phyloP scores from a whole-genome alignment of 2,797 vertebrate genomes.

The Dicrostonyx torquatus region DNA sequence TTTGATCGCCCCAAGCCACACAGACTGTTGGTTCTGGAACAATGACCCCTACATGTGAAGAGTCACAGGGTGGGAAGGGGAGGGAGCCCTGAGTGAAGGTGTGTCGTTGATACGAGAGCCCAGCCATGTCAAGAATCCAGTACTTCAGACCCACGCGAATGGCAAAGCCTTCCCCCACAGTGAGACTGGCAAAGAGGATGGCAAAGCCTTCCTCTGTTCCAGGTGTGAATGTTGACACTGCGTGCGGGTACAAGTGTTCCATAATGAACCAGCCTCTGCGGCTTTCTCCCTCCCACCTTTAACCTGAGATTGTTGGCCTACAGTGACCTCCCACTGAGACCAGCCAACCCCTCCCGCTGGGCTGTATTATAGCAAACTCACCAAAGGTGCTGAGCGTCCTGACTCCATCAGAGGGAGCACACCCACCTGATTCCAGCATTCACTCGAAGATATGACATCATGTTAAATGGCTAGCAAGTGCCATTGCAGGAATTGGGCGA shows the following conservation, averaged over 20 bases:
- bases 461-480: background rate
- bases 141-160: background rate
- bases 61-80: rapidly evolving
- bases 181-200: background rate
- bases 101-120: background rate
- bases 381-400: background rate
- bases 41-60: rapidly evolving
- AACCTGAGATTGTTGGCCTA: background rate
- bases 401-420: background rate
- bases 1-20: background rate
- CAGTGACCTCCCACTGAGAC: background rate
- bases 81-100: background rate
- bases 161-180: background rate
- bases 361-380: too few relatives aligned
- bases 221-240: background rate
- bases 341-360: background rate
- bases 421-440: background rate
- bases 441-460: background rate
- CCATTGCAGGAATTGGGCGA: background rate
- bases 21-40: rapidly evolving
- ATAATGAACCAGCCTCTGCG: too few relatives aligned
- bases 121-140: background rate
- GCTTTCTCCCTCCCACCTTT: background rate
- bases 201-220: background rate
- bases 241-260: background rate